Percentiles rank a stretch among this genome's conserved stretches.
Evolutionary conservation across 2,797 vertebrate species (phyloP).

Genomic region (Emys orbicularis): DNA sequence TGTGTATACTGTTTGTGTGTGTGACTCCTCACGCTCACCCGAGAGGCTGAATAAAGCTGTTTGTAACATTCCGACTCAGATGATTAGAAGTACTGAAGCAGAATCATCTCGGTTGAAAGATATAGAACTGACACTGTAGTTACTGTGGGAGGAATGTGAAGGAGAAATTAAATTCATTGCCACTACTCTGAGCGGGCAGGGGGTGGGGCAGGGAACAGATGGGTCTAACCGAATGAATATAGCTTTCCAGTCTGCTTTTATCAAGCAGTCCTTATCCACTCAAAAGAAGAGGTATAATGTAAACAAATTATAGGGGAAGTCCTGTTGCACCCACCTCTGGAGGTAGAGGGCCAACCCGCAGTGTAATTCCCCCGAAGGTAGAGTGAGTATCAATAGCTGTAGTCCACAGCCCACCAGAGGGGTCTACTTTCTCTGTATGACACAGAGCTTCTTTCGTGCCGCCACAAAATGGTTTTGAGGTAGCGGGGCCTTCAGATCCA

Average conservation of each 20-base stretch:
- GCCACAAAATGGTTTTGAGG: background rate
- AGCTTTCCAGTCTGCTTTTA: fast-evolving
- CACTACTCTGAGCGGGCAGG: fast-evolving
- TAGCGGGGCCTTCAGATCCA: background rate
- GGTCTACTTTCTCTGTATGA: background rate
- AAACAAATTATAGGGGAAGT: background rate
- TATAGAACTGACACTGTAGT: background rate
- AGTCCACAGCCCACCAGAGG: background rate
- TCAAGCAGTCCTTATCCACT: background rate
- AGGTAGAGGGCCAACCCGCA: background rate
- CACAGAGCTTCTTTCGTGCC: background rate
- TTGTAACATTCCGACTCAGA: background rate
- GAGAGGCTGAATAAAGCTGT: background rate
- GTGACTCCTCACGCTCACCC: background rate
- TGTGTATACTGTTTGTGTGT: background rate
- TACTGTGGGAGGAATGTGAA: background rate
- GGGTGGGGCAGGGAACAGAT: background rate
- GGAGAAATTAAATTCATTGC: background rate
- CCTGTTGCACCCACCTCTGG: background rate
- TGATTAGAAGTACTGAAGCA: background rate
- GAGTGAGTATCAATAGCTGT: background rate
- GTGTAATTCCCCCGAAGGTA: background rate
- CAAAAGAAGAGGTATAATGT: background rate
- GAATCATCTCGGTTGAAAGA: background rate
- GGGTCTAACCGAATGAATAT: fast-evolving